Base-by-base conservation (phyloP, 2,797 vertebrate genomes). In the Synanceia verrucosa region DNA sequence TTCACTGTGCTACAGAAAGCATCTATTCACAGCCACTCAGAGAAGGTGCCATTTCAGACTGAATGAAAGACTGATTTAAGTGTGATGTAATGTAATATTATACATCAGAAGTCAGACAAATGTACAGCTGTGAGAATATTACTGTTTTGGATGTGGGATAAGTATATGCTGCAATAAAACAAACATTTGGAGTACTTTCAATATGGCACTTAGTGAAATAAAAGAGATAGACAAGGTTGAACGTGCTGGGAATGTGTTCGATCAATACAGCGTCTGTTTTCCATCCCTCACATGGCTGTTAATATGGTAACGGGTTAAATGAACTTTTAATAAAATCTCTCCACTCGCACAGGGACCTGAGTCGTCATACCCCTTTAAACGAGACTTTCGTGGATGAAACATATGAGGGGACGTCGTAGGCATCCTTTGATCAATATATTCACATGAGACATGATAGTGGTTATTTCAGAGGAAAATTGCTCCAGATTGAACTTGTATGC, bases 371-470 rank as follows among this genome's bases (percentile, higher is more conserved):
- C 52, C 26, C 24, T 19, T 52, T 52, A 52, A 76, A 84, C 34
- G 67, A 48, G 64, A 12, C 64, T 62, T 68, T 19, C 10, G 29
- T 58, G 63, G 81, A 62, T 60, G 48, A 68, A 79, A 69, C 50
- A 48, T 57, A 72, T 14, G 18, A 37, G 14, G 56, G 36, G 41
- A 26, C 2, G 1, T 39, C 2, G 9, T 57, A 34, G 24, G 7
- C 43, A 82, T 28, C 21, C 41, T 37, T 33, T 55, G 57, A 88
- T 89, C 81, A 53, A 78, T 86, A 78, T 55, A 64, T 67, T 65
- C 65, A 74, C 53, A 70, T 9, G 46, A 62, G 46, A 39, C 29
- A 65, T 57, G 50, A 78, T 57, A 73, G 63, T 41, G 36, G 56
- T 67, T 43, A 73, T 77, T 81, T 47, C 48, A 39, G 8, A 41